phyloP scores from a whole-genome alignment of 1,140 invertebrate genomes.

The Achatina immaculata region DNA sequence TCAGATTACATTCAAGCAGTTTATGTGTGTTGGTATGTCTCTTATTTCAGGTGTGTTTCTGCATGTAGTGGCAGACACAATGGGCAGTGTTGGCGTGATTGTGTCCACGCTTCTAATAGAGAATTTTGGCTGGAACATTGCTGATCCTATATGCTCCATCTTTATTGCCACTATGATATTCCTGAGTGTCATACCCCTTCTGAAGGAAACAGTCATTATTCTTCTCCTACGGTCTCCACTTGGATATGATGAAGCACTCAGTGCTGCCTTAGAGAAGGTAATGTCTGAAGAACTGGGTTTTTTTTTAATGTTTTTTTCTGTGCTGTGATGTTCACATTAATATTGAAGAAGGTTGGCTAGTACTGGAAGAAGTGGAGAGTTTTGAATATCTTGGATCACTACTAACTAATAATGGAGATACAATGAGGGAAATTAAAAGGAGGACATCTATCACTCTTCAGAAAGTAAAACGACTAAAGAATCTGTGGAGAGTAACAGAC shows the following conservation, averaged over 20 bases:
- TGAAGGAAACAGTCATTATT: slow-evolving; percentile 73
- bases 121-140: slow-evolving; percentile 76
- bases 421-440: too few relatives aligned
- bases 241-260: slow-evolving; percentile 54
- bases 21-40: too few relatives aligned
- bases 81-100: slow-evolving; percentile 78
- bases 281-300: slow-evolving; percentile 57
- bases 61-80: slow-evolving; percentile 77
- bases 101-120: slow-evolving; percentile 77
- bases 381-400: too few relatives aligned
- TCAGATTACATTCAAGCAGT: too few relatives aligned
- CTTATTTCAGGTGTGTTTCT: slow-evolving; percentile 77
- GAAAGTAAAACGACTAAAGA: too few relatives aligned
- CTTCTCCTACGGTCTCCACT: slow-evolving; percentile 70
- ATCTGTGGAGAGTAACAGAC: too few relatives aligned
- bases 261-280: slow-evolving; percentile 47
- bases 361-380: too few relatives aligned
- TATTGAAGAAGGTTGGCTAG: too few relatives aligned
- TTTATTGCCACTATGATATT: slow-evolving; percentile 77
- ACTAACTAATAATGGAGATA: too few relatives aligned
- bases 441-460: too few relatives aligned
- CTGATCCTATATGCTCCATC: slow-evolving; percentile 78
- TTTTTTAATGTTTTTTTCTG: slow-evolving; percentile 46
- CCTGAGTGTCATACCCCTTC: slow-evolving; percentile 74
- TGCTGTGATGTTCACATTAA: neutral